Evolutionary conservation across 2,113 vertebrate species (phyloP), one percentile per base, ranked within the genome.

Genomic region (Salvator merianae): DNA sequence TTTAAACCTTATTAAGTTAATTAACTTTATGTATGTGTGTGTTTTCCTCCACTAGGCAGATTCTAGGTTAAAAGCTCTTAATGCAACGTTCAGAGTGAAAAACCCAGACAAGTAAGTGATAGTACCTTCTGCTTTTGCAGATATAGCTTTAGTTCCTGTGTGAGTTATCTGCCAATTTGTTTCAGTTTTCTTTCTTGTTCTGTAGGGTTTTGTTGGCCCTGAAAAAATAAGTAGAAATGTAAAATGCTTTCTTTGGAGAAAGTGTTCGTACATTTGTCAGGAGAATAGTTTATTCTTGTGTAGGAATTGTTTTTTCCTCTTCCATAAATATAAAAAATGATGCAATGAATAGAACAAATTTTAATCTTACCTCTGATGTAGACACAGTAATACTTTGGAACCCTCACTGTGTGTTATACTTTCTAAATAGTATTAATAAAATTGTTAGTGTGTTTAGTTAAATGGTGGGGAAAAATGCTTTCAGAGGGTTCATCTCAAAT

Each of bases 71-170:
- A 97, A 98, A 96, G 97, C 98, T 93, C 96, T 99, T 93, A 99
- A 97, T 93, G 98, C 98, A 94, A 99, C 98, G 90, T 99, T 98
- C 96, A 97, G 98, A 95, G 98, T 99, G 93, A 98, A 98, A 94
- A 99, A 97, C 92, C 98, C 98, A 91, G 98, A 99, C 92, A 99
- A 97, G 98, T 99, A 97, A 97, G 98, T 85, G 40, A 9, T 40
- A 20, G 13, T 69, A 2, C 18, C 32, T 32, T 28, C 38, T 63
- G 36, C 68, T 66, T 79, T 80, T 66, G 18, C 40, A 50, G 20
- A 30, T 68, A 12, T 9, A 4, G 86, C 77, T 65, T 79, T 30
- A 79, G 20, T 40, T 86, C 79, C 90, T 79, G 88, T 75, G 53
- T 85, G 80, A 77, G 70, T 53, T 92, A 91, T 87, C 63, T 93